Evolutionary conservation across 2,797 vertebrate genomes (phyloP).

Genomic region (Sebastolobus altivelis): DNA sequence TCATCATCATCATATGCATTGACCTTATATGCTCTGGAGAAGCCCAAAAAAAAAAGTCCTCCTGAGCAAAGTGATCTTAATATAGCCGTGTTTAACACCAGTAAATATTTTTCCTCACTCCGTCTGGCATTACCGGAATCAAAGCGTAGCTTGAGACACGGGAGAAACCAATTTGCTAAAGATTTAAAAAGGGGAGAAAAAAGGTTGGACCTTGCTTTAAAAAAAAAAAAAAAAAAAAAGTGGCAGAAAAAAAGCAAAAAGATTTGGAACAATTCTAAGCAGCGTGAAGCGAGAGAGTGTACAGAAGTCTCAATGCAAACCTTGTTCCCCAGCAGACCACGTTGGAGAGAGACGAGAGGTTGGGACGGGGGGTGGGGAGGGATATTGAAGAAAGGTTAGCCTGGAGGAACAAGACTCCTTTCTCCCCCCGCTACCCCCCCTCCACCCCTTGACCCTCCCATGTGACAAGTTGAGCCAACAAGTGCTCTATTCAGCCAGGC

Average conservation of each 20-base stretch:
- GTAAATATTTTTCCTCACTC: constrained; percentile 76
- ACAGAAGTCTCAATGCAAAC: constrained; percentile 83
- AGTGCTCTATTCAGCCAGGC: constrained; percentile 83
- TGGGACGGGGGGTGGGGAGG: constrained; percentile 74
- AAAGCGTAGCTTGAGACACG: constrained; percentile 70
- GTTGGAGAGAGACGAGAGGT: constrained; percentile 80
- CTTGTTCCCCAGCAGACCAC: constrained; percentile 82
- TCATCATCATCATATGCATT: constrained; percentile 38
- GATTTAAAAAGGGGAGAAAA: constrained; percentile 73
- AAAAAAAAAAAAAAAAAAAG: constrained; percentile 5
- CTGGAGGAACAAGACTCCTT: constrained; percentile 86
- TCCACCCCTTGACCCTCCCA: constrained; percentile 84
- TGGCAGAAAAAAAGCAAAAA: constrained; percentile 43
- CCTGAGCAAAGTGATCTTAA: constrained; percentile 67
- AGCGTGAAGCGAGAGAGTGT: constrained; percentile 77
- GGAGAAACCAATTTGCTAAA: constrained; percentile 71
- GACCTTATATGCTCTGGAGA: constrained; percentile 57
- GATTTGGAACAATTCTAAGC: constrained; percentile 83
- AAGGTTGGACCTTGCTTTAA: constrained; percentile 61
- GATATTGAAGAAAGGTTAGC: constrained; percentile 85
- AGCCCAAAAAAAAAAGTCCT: constrained; percentile 35
- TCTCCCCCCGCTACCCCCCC: constrained; percentile 71
- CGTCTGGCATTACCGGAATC: constrained; percentile 70
- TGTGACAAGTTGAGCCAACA: constrained; percentile 87
- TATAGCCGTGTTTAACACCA: constrained; percentile 71